phyloP scores from a whole-genome alignment of 2,797 vertebrate species.

The Thripadectes ignobilis region DNA sequence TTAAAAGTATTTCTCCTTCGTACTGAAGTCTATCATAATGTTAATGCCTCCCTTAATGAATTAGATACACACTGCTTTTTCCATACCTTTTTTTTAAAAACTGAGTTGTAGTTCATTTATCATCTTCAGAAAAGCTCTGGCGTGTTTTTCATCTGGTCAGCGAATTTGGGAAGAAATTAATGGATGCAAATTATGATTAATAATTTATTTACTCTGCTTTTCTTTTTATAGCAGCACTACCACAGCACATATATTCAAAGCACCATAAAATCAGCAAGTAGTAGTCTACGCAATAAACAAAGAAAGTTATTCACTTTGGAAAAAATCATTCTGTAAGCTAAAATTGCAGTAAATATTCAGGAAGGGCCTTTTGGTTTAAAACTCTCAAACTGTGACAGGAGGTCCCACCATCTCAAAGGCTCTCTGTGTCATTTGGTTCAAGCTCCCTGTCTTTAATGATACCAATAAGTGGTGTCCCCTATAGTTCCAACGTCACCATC shows the following conservation, averaged over 20 bases:
- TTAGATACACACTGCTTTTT: not conserved
- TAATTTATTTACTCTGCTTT: slow-evolving; percentile 22
- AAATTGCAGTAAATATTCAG: not conserved
- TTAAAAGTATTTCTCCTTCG: not conserved
- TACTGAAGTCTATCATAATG: not conserved
- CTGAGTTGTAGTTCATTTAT: not conserved
- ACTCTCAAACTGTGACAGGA: not conserved
- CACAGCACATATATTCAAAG: not conserved
- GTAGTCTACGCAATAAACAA: not conserved
- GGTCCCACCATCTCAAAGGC: not conserved
- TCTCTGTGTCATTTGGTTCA: not conserved
- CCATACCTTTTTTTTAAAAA: not conserved
- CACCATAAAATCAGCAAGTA: not conserved
- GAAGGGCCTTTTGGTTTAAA: not conserved
- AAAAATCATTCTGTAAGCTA: not conserved
- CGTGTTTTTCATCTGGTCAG: not conserved
- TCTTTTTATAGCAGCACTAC: not conserved
- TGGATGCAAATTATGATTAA: slow-evolving; percentile 27
- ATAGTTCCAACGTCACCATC: not conserved
- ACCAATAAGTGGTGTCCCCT: not conserved
- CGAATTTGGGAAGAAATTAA: not conserved
- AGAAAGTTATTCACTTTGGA: not conserved
- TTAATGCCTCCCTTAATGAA: not conserved
- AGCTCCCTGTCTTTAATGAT: not conserved
- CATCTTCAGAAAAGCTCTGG: not conserved